Percentiles rank a stretch among this genome's conserved stretches.
These are phyloP conservation scores for Megaptera novaeangliae DNA, from an alignment of 2,113 vertebrate genomes.

Conservation along the genomic window DNA sequence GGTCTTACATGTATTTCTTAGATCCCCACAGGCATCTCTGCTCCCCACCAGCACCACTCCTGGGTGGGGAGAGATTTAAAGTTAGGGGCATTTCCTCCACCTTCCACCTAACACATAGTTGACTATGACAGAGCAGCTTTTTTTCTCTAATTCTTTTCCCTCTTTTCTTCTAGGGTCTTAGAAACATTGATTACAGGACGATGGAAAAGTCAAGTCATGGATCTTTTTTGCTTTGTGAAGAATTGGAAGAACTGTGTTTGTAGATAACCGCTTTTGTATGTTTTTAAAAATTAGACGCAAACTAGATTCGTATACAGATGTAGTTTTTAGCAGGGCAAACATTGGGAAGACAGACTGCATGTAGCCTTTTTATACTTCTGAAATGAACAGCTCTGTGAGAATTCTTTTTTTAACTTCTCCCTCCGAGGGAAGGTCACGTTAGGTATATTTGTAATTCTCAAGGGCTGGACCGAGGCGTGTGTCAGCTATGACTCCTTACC, in stretches of 20 bases:
- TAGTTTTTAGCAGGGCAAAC: conserved; percentile 52
- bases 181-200: background rate
- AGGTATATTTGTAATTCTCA: background rate
- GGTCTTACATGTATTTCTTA: background rate
- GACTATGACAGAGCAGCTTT: background rate
- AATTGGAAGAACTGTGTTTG: conserved; percentile 36
- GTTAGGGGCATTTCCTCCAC: background rate
- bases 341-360: background rate
- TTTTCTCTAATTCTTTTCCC: background rate
- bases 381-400: background rate
- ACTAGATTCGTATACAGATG: conserved; percentile 57
- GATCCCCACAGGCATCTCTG: no score
- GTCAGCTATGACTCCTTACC: background rate
- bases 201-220: background rate
- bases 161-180: conserved; percentile 40
- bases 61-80: background rate
- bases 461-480: background rate
- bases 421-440: background rate
- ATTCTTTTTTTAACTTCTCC: conserved; percentile 23
- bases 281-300: conserved; percentile 49
- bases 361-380: conserved; percentile 41
- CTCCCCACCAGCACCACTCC: background rate
- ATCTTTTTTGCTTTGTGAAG: conserved; percentile 21
- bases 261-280: conserved; percentile 64
- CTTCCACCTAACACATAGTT: background rate